Evolutionary conservation across 64 coral and sea anemone genomes (phyloP), one percentile per base, ranked within the genome.

Genomic region (Anthopleura sola): DNA sequence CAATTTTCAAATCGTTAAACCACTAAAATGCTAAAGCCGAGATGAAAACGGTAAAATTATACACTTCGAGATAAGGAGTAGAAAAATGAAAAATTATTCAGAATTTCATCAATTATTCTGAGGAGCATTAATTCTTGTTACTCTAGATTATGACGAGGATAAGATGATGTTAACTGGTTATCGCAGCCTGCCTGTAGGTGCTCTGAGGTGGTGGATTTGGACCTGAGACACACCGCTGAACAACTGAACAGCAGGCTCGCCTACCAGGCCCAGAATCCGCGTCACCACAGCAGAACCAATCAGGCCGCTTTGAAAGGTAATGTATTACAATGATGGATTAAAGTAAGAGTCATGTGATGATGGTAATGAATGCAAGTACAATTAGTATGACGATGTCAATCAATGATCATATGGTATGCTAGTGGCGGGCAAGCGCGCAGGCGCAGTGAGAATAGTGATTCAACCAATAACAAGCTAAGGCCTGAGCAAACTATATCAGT

Each of bases 251-350:
- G 58, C n/a, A 62, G n/a, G 11, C 58, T 26, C 58, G 50, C 16
- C 2, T 53, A 13, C 13, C 50, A 13, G 50, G 50, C 12, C 7
- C 16, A 53, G 50, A 53, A 6, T 53, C 16, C 19, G 3, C 5
- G 58, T 62, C 29, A 31, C 66, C 66, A 33, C 28, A 32, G n/a
- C 66, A 71, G 28, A 71, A 32, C 29, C 7, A 71, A 31, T 71
- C 66, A 71, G 66, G 66, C 28, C 28, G 28, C n/a, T 32, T 71
- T 34, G 26, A 71, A 12, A 71, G 66, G 66, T 32, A 31, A 62
- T 62, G 58, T 71, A 71, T 36, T 71, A 71, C 28, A 34, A 62
- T 71, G 34, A 71, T 71, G 66, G 66, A 28, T 71, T 71, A 71
- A 34, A 32, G 66, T 71, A 71, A 3, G 66, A 71, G n/a, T 16